A percentile compares a stretch with the other conserved stretches of the same genome.
Evolutionary conservation across 2,797 vertebrate genomes (phyloP).

Genomic region (Erpetoichthys calabaricus): DNA sequence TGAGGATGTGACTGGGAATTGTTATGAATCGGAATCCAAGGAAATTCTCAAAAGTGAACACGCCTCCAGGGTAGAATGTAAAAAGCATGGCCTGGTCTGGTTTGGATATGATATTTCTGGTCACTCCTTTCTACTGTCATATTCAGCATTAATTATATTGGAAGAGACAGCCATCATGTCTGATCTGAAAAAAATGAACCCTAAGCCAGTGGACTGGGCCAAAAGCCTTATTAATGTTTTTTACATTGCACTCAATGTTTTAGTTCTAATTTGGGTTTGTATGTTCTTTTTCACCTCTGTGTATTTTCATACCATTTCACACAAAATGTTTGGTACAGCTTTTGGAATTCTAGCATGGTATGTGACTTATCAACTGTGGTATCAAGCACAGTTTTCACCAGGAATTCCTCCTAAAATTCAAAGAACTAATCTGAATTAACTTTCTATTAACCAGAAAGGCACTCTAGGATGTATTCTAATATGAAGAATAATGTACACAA

Average conservation of each 20-base stretch:
- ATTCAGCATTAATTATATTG: slow-evolving; percentile 72
- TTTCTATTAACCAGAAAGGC: too few relatives aligned
- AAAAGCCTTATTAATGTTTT: slow-evolving; percentile 41
- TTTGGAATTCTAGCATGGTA: slow-evolving; percentile 71
- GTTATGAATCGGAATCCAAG: slow-evolving; percentile 32
- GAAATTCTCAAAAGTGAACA: slow-evolving; percentile 23
- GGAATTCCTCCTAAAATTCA: slow-evolving; percentile 57
- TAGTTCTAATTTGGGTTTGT: slow-evolving; percentile 68
- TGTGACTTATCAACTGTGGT: slow-evolving; percentile 73
- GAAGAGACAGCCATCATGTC: slow-evolving; percentile 72
- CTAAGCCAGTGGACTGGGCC: slow-evolving; percentile 25
- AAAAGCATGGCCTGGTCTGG: slow-evolving; percentile 57
- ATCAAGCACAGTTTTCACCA: slow-evolving; percentile 66
- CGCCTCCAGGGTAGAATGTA: slow-evolving; percentile 54
- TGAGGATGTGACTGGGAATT: slow-evolving; percentile 65
- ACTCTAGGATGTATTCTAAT: too few relatives aligned
- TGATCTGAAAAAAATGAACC: slow-evolving; percentile 27
- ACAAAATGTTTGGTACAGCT: slow-evolving; percentile 70
- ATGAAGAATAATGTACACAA: too few relatives aligned
- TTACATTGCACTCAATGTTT: slow-evolving; percentile 60
- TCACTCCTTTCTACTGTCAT: slow-evolving; percentile 82
- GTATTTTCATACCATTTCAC: slow-evolving; percentile 72
- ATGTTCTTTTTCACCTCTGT: slow-evolving; percentile 83
- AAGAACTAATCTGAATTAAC: slow-evolving; percentile 25
- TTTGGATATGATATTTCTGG: slow-evolving; percentile 82